Conservation (phyloP, 2,888 invertebrate species). For the Pocota personata region DNA sequence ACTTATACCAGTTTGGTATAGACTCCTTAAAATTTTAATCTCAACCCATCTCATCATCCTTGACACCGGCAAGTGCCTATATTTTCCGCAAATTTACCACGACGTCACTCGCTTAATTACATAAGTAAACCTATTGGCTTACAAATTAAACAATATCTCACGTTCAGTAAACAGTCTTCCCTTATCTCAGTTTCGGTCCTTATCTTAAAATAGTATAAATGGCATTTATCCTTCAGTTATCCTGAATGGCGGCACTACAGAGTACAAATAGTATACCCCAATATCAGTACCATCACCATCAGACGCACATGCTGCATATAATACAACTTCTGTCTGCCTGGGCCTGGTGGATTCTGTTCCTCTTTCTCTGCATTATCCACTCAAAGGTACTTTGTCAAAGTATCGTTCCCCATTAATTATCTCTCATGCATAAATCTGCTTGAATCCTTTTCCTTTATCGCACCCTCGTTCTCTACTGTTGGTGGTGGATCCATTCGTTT, state of each 20-base stretch:
- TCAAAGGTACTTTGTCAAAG: slow-evolving; percentile 64
- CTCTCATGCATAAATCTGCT: slow-evolving; percentile 66
- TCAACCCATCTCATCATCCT: background rate
- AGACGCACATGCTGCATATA: slow-evolving; percentile 35
- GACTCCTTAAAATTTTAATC: slow-evolving; percentile 7
- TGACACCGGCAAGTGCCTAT: background rate
- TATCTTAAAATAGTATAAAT: slow-evolving; percentile 53
- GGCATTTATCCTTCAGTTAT: slow-evolving; percentile 52
- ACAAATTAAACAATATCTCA: slow-evolving; percentile 53
- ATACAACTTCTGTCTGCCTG: background rate
- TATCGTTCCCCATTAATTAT: slow-evolving; percentile 65
- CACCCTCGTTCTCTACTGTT: background rate
- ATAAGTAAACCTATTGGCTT: slow-evolving; percentile 44
- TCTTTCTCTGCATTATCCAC: slow-evolving; percentile 32
- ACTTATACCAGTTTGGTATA: too few species aligned
- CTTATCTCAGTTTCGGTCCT: slow-evolving; percentile 26
- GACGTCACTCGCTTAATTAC: slow-evolving; percentile 36
- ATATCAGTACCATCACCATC: slow-evolving; percentile 21
- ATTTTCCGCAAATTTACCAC: slow-evolving; percentile 23
- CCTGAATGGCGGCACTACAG: background rate
- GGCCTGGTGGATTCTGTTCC: background rate
- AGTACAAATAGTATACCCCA: background rate
- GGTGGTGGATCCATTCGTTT: slow-evolving; percentile 8
- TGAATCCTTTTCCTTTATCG: slow-evolving; percentile 47
- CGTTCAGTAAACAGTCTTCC: slow-evolving; percentile 7